Evolutionary conservation across 2,797 vertebrate genomes (phyloP).

Genomic region (Catostomus latipinnis): DNA sequence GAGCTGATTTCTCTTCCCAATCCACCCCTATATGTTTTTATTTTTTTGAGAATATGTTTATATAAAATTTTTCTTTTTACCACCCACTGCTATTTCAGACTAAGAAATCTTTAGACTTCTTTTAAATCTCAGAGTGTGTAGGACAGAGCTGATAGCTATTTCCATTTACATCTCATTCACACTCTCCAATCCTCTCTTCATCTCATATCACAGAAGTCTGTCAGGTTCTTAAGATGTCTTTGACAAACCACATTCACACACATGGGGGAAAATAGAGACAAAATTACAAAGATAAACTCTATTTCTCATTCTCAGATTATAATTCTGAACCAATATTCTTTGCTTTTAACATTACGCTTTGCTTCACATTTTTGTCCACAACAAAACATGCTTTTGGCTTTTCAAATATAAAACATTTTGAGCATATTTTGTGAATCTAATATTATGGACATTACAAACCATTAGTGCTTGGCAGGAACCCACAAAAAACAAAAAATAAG

Average conservation of each 20-base stretch:
- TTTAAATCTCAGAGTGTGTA: not conserved
- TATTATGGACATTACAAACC: not conserved
- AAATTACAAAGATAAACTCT: constrained; percentile 6
- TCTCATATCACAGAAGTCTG: constrained; percentile 5
- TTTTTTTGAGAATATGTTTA: not conserved
- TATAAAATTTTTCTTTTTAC: not conserved
- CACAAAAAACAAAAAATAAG: not conserved
- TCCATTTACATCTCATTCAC: not conserved
- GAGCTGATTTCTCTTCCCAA: too few relatives aligned
- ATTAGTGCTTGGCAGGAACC: not conserved
- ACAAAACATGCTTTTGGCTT: not conserved
- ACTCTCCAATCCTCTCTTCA: constrained; percentile 1
- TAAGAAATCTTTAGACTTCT: not conserved
- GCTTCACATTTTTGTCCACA: too few relatives aligned
- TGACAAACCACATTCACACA: constrained; percentile 21
- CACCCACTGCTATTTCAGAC: not conserved
- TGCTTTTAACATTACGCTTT: not conserved
- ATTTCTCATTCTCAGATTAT: not conserved
- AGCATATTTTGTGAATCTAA: not conserved
- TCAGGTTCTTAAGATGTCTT: constrained; percentile 16
- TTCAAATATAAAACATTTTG: not conserved
- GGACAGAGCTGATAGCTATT: not conserved
- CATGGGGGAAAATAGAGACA: constrained; percentile 2
- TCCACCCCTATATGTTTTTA: not conserved
- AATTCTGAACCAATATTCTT: constrained; percentile 11